Evolutionary conservation across 2,797 vertebrate species (phyloP).

Genomic region (Capromys pilorides): DNA sequence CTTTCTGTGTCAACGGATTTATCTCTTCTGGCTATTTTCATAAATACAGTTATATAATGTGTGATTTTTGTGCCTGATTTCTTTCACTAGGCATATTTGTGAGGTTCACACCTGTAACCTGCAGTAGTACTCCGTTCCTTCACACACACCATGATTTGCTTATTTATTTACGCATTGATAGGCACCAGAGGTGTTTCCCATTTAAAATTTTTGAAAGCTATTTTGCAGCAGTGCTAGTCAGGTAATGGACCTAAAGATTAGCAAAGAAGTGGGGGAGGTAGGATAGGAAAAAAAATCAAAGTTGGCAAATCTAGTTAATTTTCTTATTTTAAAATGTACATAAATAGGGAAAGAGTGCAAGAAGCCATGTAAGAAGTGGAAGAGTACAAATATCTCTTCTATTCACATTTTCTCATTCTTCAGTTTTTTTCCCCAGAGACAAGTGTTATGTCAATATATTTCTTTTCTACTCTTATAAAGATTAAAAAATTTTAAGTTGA

Average conservation of each 20-base stretch:
- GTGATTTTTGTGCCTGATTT: neutral
- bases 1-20: neutral
- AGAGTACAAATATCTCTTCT: neutral
- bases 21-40: neutral
- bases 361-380: neutral
- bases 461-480: neutral
- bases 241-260: neutral
- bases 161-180: neutral
- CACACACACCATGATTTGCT: neutral
- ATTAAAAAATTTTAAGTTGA: neutral
- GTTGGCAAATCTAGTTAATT: neutral
- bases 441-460: neutral
- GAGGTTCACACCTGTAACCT: neutral
- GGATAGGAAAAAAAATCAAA: neutral
- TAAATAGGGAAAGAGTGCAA: neutral
- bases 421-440: neutral
- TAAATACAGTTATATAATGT: neutral
- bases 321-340: slow-evolving; percentile 10
- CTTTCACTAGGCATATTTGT: neutral
- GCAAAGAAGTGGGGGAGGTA: neutral
- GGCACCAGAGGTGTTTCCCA: neutral
- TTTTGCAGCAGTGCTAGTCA: neutral
- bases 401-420: neutral
- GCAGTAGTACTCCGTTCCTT: neutral
- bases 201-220: neutral